Base-by-base conservation (phyloP, 2,797 vertebrate genomes). In the Pipistrellus pygmaeus region DNA sequence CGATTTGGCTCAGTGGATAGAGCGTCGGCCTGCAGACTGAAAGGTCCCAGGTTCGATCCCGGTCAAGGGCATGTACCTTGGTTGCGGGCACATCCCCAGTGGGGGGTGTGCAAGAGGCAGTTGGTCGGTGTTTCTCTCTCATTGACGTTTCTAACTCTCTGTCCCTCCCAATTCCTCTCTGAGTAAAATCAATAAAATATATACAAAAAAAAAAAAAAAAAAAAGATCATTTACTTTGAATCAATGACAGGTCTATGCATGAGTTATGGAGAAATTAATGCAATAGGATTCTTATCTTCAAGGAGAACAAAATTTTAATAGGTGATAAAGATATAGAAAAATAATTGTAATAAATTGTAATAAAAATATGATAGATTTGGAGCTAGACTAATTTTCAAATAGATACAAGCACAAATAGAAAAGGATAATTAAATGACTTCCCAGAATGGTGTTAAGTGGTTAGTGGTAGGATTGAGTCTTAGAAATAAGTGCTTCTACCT, bases 301-400 rank as follows among this genome's bases (percentile, higher is more conserved):
- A 77, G 46, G n/a, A 82, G 83, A 86, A 44, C 35, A 78, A 64
- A 71, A 17, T 66, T 82, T 93, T 90, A 27, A 64, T 27, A 62
- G 15, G 15, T 44, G 15, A 92, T 76, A 77, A 91, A 20, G 55
- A 32, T 12, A 69, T 5, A 72, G 60, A 23, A 23, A 90, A 51
- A 72, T 83, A 88, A 80, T 76, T 64, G 44, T 46, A 57, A 57
- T 38, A n/a, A 64, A 57, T 68, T 35, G 21, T 48, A 55, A 10
- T 68, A 68, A 72, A 71, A 90, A 73, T 4, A 66, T n/a, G 30
- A 57, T 30, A 86, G 21, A 10, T 60, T 80, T 88, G 53, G 30
- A 57, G 23, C 48, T 55, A 66, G 64, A 66, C 32, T 55, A 5
- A 66, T 81, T 81, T 84, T 91, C 13, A 57, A 87, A 86, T 48